Evolutionary conservation across 2,113 vertebrate species (phyloP), one percentile per base, ranked within the genome.

Genomic region (Ictalurus punctatus): DNA sequence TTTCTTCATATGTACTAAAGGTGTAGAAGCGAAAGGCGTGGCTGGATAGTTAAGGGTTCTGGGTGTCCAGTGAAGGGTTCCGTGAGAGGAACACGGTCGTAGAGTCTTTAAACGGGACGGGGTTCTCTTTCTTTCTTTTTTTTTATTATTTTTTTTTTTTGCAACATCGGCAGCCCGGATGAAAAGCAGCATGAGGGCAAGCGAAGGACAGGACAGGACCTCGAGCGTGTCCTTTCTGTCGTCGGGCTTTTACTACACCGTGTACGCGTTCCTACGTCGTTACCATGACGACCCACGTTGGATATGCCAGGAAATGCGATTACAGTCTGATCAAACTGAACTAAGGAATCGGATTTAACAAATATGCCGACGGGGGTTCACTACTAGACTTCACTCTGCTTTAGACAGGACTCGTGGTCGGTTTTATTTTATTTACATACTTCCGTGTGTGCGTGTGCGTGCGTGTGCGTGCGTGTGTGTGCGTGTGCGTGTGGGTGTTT

Each of bases 401-500:
- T 27, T 79, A 4, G 23, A 14, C 74, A 48, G 74, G 21, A 78
- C 25, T 12, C 40, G 3, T 40, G 16, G 21, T 27, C 13, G 14
- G 76, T 16, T 25, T 79, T 25, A 76, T 44, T 76, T 76, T 17
- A 79, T 52, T 54, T 80, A 54, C 48, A 54, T 80, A 80, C 37
- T 14, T 40, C 2, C 2, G 48, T 54, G 25, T 56, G 71, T 44
- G 40, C 25, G 8, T 56, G n/a, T n/a, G n/a, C n/a, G n/a, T n/a
- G n/a, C n/a, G n/a, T n/a, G 78, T 30, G 78, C 23, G 67, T 90
- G 74, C 88, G 78, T 4, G 74, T 27, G 44, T 27, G 74, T 6
- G 74, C 14, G 74, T 78, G 74, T 48, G 44, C n/a, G 44, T 21
- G 79, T 21, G 79, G n/a, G 58, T 90, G 65, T 90, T 88, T 85